Evolutionary conservation across 2,113 vertebrate species (phyloP).

Genomic region (Anolis carolinensis): DNA sequence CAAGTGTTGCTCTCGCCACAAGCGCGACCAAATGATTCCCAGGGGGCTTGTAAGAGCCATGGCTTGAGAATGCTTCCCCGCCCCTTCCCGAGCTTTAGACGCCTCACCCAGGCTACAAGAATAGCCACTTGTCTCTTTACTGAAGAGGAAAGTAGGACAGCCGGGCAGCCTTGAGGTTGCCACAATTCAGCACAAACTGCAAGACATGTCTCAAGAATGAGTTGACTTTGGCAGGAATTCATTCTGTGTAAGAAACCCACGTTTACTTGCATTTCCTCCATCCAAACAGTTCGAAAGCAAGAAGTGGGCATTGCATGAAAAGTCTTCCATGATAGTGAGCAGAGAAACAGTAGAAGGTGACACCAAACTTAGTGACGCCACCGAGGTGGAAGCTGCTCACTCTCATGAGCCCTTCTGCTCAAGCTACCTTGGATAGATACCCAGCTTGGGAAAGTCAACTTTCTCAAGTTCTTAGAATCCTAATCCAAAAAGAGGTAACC

Average conservation of each 20-base stretch:
- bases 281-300: too few species aligned
- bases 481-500: too few species aligned
- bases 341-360: neutral
- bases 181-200: neutral
- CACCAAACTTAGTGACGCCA: too few species aligned
- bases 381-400: neutral
- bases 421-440: neutral
- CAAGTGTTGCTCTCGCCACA: constrained; percentile 10
- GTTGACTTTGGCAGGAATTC: neutral
- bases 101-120: neutral
- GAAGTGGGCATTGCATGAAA: neutral
- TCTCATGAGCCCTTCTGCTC: neutral
- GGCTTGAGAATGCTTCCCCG: neutral
- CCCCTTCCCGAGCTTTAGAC: neutral
- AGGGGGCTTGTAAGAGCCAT: neutral
- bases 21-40: constrained; percentile 3
- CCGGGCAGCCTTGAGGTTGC: neutral
- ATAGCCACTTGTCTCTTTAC: neutral
- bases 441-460: too few species aligned
- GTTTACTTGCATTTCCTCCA: neutral
- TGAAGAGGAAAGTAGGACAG: neutral
- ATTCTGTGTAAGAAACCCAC: neutral
- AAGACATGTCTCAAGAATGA: neutral
- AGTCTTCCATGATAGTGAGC: too few species aligned
- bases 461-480: too few species aligned